phyloP scores from a whole-genome alignment of 2,113 vertebrate species.

The Gymnorhina tibicen region DNA sequence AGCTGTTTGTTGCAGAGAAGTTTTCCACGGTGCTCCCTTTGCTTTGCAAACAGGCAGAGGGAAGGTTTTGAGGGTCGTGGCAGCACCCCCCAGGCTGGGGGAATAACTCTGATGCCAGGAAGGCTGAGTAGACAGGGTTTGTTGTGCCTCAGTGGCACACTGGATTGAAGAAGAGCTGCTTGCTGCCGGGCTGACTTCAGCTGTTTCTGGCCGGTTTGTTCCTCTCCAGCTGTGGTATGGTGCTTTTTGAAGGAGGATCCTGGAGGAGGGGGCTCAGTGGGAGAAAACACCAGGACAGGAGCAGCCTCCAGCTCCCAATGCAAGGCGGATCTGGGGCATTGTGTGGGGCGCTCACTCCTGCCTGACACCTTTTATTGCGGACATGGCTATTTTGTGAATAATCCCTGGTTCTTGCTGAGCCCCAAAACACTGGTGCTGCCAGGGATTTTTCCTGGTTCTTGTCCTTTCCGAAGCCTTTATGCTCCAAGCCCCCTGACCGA shows the following conservation, averaged over 20 bases:
- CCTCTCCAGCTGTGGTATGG: not conserved
- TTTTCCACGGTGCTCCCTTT: not conserved
- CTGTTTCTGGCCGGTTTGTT: fast-evolving
- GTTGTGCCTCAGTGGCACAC: fast-evolving
- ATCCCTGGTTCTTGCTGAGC: not conserved
- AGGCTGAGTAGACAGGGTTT: not conserved
- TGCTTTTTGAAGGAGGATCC: not conserved
- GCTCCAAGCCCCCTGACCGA: fast-evolving
- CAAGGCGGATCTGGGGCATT: not conserved
- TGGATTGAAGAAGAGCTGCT: not conserved
- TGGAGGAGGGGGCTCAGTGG: not conserved
- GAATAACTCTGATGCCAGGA: not conserved
- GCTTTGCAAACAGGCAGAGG: not conserved
- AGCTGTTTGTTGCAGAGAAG: not conserved
- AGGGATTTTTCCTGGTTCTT: not conserved
- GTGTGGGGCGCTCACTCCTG: fast-evolving
- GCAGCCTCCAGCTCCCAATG: not conserved
- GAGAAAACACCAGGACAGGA: not conserved
- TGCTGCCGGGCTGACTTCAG: fast-evolving
- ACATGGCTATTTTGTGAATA: fast-evolving
- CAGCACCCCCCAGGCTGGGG: too few relatives aligned
- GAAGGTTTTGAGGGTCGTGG: not conserved
- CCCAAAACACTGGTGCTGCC: not conserved
- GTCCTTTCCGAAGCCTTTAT: not conserved
- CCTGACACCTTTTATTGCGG: fast-evolving